Conservation (phyloP, 2,797 vertebrate species). For the Otolemur crassicaudatus region DNA sequence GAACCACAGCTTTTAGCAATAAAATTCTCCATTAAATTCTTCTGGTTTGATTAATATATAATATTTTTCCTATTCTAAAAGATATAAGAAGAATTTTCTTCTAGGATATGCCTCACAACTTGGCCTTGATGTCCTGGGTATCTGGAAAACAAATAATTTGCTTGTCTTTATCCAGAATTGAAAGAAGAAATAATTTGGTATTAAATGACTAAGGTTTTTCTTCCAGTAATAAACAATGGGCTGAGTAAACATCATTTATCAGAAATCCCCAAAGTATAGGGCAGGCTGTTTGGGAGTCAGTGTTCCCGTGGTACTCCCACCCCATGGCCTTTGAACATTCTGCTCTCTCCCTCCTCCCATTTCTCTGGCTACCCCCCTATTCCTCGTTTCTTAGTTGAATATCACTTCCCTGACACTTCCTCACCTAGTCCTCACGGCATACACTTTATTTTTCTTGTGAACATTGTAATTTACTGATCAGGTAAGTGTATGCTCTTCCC, state of each 20-base stretch:
- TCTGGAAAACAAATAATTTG: constrained; percentile 31
- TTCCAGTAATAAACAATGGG: neutral
- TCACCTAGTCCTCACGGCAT: neutral
- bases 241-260: neutral
- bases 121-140: neutral
- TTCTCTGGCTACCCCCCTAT: neutral
- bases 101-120: neutral
- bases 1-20: constrained; percentile 30
- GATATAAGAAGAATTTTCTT: neutral
- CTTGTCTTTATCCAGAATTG: neutral
- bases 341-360: neutral
- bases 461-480: neutral
- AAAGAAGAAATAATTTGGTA: constrained; percentile 42
- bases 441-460: neutral
- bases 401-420: neutral
- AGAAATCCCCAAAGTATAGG: neutral
- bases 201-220: constrained; percentile 4
- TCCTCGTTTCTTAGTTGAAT: neutral
- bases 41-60: neutral
- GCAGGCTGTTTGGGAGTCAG: neutral
- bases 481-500: neutral
- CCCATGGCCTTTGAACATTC: neutral
- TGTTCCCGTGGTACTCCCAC: too few species aligned
- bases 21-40: neutral
- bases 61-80: neutral